Conservation (phyloP, 2,888 invertebrate species). For the Cryptus armator region DNA sequence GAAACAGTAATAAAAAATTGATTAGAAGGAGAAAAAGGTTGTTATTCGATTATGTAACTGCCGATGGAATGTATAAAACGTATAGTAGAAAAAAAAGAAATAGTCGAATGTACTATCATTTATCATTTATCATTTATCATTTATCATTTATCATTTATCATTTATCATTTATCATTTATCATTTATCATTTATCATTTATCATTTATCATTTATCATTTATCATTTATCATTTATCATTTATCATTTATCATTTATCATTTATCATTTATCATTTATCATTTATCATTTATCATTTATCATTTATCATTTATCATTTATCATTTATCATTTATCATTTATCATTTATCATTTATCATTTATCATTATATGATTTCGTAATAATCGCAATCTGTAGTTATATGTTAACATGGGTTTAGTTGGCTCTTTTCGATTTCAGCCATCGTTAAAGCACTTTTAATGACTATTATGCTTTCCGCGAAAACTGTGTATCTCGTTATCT, state of each 20-base stretch:
- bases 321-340: too few relatives aligned
- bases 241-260: too few relatives aligned
- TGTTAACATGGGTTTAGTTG: neutral
- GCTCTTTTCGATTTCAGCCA: slow-evolving; percentile 15
- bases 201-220: too few relatives aligned
- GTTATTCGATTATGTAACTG: neutral
- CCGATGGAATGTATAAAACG: neutral
- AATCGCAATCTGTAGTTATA: too few relatives aligned
- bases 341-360: neutral
- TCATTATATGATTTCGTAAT: too few relatives aligned
- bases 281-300: too few relatives aligned
- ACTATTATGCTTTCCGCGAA: slow-evolving; percentile 23
- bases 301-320: too few relatives aligned
- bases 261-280: too few relatives aligned
- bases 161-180: neutral
- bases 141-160: neutral
- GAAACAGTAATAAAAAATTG: neutral
- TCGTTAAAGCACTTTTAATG: neutral
- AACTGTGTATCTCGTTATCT: neutral
- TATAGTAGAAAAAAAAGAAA: too few relatives aligned
- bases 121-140: neutral
- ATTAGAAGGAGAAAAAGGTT: too few relatives aligned
- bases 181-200: neutral
- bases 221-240: too few relatives aligned
- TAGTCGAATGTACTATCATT: too few relatives aligned